Evolutionary conservation across 2,113 vertebrate genomes (phyloP), one percentile per base, ranked within the genome.

Genomic region (Cervus canadensis): DNA sequence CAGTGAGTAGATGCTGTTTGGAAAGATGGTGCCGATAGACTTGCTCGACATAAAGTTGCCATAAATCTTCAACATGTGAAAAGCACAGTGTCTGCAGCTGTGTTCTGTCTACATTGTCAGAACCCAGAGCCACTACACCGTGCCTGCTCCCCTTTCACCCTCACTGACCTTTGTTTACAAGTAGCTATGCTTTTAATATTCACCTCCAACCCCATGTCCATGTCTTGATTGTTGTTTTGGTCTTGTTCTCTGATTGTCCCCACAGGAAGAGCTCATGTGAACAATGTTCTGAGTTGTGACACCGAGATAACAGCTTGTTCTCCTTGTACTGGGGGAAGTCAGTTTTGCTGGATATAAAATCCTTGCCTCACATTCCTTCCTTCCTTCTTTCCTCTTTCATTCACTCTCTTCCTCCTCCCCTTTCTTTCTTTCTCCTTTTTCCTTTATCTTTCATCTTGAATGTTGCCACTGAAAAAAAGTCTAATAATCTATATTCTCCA

Each of bases 61-160:
- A 15, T n/a, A 15, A 56, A 54, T 23, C 50, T 12, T 56, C 81
- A 15, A 14, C 6, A 4, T 56, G 81, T 56, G 81, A 83, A 83
- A 56, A 82, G 50, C 2, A 0, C 17, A 2, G 19, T 82, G 1
- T n/a, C 30, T 54, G 17, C 48, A 28, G 7, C 15, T 11, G 40
- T 13, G 0, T 45, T 13, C 7, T 7, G 56, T 43, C 56, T 7
- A 3, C 45, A 2, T 4, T 16, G 84, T 7, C 26, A 5, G 43
- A 40, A 26, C 13, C 2, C 10, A 23, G 76, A 81, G 78, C 78
- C 1, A 3, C 48, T 3, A 9, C n/a, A 9, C 57, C 45, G 1
- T 14, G 10, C 45, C 9, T 7, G 16, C 33, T 12, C 16, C n/a
- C 16, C 48, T 43, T 28, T 23, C 81, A 16, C 48, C 89, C 40